Percentiles rank a stretch among this genome's conserved stretches.
Conservation (phyloP, 1,140 invertebrate species). For the Venturia canescens region DNA sequence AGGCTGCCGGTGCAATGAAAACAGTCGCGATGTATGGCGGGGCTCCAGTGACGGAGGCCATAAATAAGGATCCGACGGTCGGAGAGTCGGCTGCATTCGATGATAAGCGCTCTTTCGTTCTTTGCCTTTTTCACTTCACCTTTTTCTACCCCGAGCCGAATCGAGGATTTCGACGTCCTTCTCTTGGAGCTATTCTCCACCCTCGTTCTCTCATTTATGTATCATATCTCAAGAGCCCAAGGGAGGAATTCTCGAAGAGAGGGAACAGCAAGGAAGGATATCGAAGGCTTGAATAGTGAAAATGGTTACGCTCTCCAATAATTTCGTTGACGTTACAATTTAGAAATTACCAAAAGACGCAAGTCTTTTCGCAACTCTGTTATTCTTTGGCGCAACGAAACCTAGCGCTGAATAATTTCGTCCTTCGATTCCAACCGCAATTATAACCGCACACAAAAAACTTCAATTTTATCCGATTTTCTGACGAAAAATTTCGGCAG, state of each 20-base stretch:
- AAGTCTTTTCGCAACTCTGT: neutral
- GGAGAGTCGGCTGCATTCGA: conserved; percentile 68
- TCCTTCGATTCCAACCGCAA: neutral
- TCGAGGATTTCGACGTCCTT: conserved; percentile 43
- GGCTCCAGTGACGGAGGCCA: conserved; percentile 67
- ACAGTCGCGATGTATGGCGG: conserved; percentile 63
- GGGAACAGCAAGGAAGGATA: neutral
- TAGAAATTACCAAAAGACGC: neutral
- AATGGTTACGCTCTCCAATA: neutral
- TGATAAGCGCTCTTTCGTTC: conserved; percentile 73
- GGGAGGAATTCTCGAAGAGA: neutral
- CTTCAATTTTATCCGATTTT: neutral
- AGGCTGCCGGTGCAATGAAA: conserved; percentile 57
- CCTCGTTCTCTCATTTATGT: conserved; percentile 29
- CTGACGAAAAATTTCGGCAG: neutral
- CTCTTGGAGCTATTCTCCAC: conserved; percentile 45
- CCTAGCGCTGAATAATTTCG: neutral
- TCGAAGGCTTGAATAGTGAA: neutral
- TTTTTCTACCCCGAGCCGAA: conserved; percentile 2
- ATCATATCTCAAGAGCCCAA: conserved; percentile 14
- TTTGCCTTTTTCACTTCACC: conserved; percentile 48
- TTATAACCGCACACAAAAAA: neutral
- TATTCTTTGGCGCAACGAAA: too few species aligned
- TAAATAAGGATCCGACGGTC: conserved; percentile 77
- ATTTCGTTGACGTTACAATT: neutral